A percentile compares a stretch with the other conserved stretches of the same genome.
Evolutionary conservation across 2,888 invertebrate genomes (phyloP).

Genomic region (Panopea generosa): DNA sequence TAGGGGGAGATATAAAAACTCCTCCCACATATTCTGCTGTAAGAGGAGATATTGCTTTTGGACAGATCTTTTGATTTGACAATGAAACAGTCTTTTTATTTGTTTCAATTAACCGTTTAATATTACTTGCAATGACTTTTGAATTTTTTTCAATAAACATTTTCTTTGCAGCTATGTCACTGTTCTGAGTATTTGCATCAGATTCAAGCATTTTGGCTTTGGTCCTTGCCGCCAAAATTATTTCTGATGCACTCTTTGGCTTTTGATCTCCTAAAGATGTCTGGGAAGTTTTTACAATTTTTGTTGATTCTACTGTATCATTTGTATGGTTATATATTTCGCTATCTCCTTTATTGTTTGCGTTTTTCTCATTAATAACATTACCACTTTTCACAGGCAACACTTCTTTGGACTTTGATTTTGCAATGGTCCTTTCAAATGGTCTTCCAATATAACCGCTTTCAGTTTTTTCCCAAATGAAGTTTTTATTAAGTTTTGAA

Average conservation of each 20-base stretch:
- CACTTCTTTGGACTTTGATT: too few species aligned
- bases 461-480: slow-evolving; percentile 61
- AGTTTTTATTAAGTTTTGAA: slow-evolving; percentile 51
- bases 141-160: slow-evolving; percentile 21
- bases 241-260: slow-evolving; percentile 24
- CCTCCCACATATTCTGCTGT: slow-evolving; percentile 50
- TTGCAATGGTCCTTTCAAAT: slow-evolving; percentile 29
- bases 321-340: too few species aligned
- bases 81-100: too few species aligned
- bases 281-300: background rate
- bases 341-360: too few species aligned
- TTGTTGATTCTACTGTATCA: too few species aligned
- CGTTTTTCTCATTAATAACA: too few species aligned
- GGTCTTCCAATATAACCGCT: slow-evolving; percentile 61
- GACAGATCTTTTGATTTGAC: too few species aligned
- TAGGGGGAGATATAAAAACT: slow-evolving; percentile 24
- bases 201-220: too few species aligned
- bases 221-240: slow-evolving; percentile 5
- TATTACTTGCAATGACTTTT: slow-evolving; percentile 23
- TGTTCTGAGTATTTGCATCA: too few species aligned
- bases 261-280: background rate
- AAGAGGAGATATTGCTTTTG: background rate
- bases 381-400: too few species aligned
- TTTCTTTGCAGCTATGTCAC: background rate
- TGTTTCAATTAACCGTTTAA: background rate